These are phyloP conservation scores for Chionodraco myersi DNA, from an alignment of 2,113 vertebrate genomes.

Conservation along the genomic window DNA sequence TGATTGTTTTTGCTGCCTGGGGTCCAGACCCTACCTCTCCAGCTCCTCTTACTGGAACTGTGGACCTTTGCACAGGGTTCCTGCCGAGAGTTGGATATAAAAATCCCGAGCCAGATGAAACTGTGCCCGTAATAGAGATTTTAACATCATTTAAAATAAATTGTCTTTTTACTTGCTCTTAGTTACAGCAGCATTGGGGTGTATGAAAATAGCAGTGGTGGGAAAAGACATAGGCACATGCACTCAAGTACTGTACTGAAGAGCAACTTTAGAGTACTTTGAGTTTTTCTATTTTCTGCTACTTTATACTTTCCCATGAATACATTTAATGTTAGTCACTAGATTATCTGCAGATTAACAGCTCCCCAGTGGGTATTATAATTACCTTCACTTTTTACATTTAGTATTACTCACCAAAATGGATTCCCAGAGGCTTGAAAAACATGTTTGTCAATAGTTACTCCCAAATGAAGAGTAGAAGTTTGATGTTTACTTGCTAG, in stretches of 20 bases:
- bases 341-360: background rate
- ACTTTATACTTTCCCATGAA: background rate
- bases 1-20: conserved; percentile 84
- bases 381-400: background rate
- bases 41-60: conserved; percentile 75
- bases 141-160: conserved; percentile 28
- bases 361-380: background rate
- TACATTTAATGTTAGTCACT: background rate
- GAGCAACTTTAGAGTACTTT: background rate
- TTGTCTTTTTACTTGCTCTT: conserved; percentile 14
- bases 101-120: conserved; percentile 26
- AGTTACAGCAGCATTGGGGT: background rate
- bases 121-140: conserved; percentile 22
- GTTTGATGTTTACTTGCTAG: background rate
- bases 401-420: background rate
- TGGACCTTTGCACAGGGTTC: conserved; percentile 61
- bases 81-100: conserved; percentile 41
- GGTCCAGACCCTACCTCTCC: conserved; percentile 72
- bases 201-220: conserved; percentile 9
- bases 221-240: background rate
- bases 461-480: background rate
- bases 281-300: background rate
- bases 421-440: background rate
- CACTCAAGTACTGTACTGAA: background rate
- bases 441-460: background rate